phyloP scores from a whole-genome alignment of 1,140 invertebrate species.

The Drosophila tropicalis region DNA sequence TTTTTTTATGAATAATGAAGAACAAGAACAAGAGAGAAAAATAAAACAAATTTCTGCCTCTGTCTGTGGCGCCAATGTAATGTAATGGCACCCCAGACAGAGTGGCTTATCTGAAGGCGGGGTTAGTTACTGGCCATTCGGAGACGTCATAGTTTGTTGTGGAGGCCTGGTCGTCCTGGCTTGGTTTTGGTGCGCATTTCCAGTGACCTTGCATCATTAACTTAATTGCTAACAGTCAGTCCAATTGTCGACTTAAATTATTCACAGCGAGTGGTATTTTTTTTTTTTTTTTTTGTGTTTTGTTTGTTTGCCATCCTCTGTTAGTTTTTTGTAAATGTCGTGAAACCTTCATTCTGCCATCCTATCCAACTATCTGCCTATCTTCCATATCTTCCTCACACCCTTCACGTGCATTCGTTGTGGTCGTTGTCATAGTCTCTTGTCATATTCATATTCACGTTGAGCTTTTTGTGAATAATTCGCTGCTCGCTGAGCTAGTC shows the following conservation, averaged over 20 bases:
- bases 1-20: conserved; percentile 18
- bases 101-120: neutral
- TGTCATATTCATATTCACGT: conserved; percentile 45
- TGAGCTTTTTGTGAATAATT: conserved; percentile 34
- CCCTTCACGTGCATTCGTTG: conserved; percentile 50
- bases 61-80: conserved; percentile 64
- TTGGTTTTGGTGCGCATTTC: conserved; percentile 47
- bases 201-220: conserved; percentile 80
- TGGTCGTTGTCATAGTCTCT: conserved; percentile 48
- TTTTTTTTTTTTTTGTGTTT: conserved; percentile 27
- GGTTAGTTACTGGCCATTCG: conserved; percentile 27
- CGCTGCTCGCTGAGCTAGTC: conserved; percentile 32
- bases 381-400: too few species aligned
- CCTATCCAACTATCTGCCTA: neutral
- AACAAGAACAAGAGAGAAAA: conserved; percentile 7
- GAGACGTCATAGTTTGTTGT: conserved; percentile 57
- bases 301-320: neutral
- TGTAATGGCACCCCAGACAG: conserved; percentile 57
- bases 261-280: conserved; percentile 62
- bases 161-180: neutral
- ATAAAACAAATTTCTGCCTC: conserved; percentile 31
- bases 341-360: conserved; percentile 10
- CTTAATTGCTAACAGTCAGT: conserved; percentile 71
- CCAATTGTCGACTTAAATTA: conserved; percentile 77
- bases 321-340: conserved; percentile 56